phyloP scores from a whole-genome alignment of 2,888 invertebrate species.

The Pilophorus perplexus region DNA sequence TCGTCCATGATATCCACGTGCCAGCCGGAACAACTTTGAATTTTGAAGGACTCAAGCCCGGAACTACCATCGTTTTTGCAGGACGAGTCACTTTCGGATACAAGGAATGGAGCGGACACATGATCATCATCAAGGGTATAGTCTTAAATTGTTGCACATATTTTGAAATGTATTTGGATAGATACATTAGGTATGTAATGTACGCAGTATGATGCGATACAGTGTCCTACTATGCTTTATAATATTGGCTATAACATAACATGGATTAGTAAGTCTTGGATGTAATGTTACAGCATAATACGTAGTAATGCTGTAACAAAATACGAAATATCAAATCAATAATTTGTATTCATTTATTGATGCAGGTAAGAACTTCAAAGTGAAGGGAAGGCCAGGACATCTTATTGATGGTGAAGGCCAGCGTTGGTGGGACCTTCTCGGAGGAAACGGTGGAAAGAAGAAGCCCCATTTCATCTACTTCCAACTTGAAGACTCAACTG shows the following conservation, averaged over 20 bases:
- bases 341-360: too few species aligned
- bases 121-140: conserved; percentile 17
- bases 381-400: conserved; percentile 9
- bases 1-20: not conserved
- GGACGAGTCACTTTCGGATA: conserved; percentile 18
- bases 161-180: too few species aligned
- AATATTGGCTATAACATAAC: too few species aligned
- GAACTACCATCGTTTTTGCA: conserved; percentile 3
- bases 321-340: too few species aligned
- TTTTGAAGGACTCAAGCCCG: conserved; percentile 3
- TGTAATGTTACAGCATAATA: too few species aligned
- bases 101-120: conserved; percentile 12
- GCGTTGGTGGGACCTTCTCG: conserved; percentile 31
- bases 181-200: too few species aligned
- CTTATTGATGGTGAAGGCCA: conserved; percentile 22
- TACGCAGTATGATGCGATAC: too few species aligned
- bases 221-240: too few species aligned
- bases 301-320: too few species aligned
- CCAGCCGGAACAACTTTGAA: conserved; percentile 6
- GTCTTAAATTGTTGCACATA: too few species aligned
- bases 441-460: conserved; percentile 26
- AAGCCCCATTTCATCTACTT: conserved; percentile 14
- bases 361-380: conserved; percentile 3
- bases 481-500: conserved; percentile 1
- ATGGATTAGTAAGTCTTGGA: too few species aligned